Percentiles rank a stretch among this genome's conserved stretches.
These are phyloP conservation scores for Trichacis sp. DNA, from an alignment of 2,888 invertebrate species.

Conservation along the genomic window DNA sequence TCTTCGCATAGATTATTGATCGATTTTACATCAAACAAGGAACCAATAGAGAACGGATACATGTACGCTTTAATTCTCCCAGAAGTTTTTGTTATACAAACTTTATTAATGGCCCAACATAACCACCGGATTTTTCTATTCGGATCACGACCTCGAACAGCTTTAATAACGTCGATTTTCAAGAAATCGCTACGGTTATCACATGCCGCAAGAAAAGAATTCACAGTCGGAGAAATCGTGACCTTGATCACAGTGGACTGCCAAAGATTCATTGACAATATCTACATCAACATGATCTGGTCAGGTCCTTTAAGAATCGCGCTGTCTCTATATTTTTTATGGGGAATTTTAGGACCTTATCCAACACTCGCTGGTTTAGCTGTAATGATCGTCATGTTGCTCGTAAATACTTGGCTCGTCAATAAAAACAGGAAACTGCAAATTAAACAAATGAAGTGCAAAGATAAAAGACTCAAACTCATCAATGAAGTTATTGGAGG, in stretches of 20 bases:
- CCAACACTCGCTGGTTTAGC: slow-evolving; percentile 92
- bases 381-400: slow-evolving; percentile 93
- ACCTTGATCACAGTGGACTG: slow-evolving; percentile 94
- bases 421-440: slow-evolving; percentile 84
- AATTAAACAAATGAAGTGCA: slow-evolving; percentile 91
- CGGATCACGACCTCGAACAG: too few relatives aligned
- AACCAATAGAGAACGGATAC: background rate
- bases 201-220: slow-evolving; percentile 82
- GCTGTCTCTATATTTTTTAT: slow-evolving; percentile 86
- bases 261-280: slow-evolving; percentile 86
- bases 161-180: too few relatives aligned
- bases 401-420: slow-evolving; percentile 87
- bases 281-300: slow-evolving; percentile 91
- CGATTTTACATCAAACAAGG: too few relatives aligned
- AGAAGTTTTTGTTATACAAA: too few relatives aligned
- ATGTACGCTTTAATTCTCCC: background rate
- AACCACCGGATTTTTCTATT: too few relatives aligned
- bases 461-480: slow-evolving; percentile 91
- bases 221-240: slow-evolving; percentile 91
- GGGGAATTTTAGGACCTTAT: slow-evolving; percentile 80
- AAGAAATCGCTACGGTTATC: slow-evolving; percentile 84
- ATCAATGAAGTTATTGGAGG: slow-evolving; percentile 95
- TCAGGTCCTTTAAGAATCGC: slow-evolving; percentile 90
- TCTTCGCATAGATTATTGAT: too few relatives aligned
- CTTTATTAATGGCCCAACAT: too few relatives aligned